Evolutionary conservation across 1,140 invertebrate species (phyloP), one percentile per base, ranked within the genome.

Genomic region (Ericerus pela): DNA sequence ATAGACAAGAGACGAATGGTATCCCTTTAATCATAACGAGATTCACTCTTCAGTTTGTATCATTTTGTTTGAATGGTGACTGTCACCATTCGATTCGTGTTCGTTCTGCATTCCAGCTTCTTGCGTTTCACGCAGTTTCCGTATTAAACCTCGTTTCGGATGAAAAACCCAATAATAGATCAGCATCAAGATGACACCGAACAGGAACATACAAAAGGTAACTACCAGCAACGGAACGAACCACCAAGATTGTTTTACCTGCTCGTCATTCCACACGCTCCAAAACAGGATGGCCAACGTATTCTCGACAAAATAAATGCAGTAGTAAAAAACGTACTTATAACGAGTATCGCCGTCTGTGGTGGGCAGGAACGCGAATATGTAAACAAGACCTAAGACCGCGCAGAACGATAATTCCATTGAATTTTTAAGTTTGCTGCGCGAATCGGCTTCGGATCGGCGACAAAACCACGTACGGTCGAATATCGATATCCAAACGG

Each of bases 311-410:
- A 79, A 78, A 63, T 81, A 80, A 24, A 83, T 62, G 26, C 66
- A 66, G 62, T 85, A 84, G 64, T 81, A 85, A 26, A 78, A 66
- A 0, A 75, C 61, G 62, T 81, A 81, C 61, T 76, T 76, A 29
- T 74, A 75, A 52, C 78, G 75, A 3, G 83, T 84, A 22, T 69
- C 71, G 1, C 77, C 77, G 60, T 84, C 80, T 12, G 73, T 70
- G 1, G 76, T 72, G 56, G 78, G 74, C 29, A 85, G 75, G 63
- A 81, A 83, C 16, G 80, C 82, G 62, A 85, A 85, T 36, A 82
- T 74, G 62, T 84, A 81, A 12, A 85, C 78, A 14, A 78, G 69
- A 6, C 81, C 81, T 58, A 85, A 73, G 14, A 81, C 76, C 8
- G 75, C 65, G 10, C 78, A 79, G 66, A 74, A 84, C 80, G 53